phyloP scores from a whole-genome alignment of 2,888 invertebrate species.

The Gymnosoma rotundatum region DNA sequence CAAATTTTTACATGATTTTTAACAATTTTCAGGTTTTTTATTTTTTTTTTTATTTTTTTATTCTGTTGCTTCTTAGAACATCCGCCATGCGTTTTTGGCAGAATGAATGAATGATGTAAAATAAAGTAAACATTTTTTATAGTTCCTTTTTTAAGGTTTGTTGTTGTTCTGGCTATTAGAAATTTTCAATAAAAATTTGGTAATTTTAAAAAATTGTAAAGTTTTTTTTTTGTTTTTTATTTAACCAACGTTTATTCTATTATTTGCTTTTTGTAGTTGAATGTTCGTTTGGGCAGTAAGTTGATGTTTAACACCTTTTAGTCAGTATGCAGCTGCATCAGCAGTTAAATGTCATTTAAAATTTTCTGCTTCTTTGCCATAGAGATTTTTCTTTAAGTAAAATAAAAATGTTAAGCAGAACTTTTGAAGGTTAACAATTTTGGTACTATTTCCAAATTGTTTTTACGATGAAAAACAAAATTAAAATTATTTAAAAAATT shows the following conservation, averaged over 20 bases:
- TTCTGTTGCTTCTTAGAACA: constrained; percentile 35
- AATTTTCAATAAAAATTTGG: constrained; percentile 19
- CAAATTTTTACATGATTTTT: constrained; percentile 52
- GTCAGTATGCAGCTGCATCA: neutral
- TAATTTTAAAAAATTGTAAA: constrained; percentile 1
- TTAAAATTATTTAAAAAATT: no score
- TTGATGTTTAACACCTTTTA: constrained; percentile 55
- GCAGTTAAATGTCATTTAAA: neutral
- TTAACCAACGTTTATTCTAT: neutral
- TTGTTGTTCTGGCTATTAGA: neutral
- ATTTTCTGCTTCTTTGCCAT: neutral
- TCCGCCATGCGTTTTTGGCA: constrained; percentile 62
- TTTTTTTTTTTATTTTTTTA: neutral
- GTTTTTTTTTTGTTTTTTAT: neutral
- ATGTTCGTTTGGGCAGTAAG: neutral
- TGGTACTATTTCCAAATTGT: constrained; percentile 19
- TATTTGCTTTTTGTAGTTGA: neutral
- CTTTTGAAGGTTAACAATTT: constrained; percentile 47
- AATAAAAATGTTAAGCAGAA: neutral
- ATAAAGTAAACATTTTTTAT: constrained; percentile 34
- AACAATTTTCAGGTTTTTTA: constrained; percentile 30
- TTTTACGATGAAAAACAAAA: neutral
- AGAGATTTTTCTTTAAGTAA: neutral
- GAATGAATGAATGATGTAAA: constrained; percentile 32
- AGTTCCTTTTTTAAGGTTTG: constrained; percentile 1